Conservation (phyloP, 2,888 invertebrate species). For the Pristionchus fissidentatus region DNA sequence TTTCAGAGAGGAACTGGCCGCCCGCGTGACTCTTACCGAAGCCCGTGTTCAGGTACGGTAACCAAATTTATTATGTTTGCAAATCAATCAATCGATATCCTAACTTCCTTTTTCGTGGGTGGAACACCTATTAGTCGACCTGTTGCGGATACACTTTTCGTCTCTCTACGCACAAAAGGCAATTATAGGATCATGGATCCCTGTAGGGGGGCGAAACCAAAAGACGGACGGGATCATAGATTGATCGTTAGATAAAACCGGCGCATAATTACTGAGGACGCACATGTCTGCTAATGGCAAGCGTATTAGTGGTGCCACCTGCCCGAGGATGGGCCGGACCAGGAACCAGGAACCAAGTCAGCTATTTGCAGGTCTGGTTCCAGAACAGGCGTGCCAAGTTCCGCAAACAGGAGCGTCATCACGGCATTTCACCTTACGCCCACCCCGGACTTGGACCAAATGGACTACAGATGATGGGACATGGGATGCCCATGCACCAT, state of each 20-base stretch:
- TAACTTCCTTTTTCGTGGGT: constrained; percentile 12
- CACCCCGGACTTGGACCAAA: constrained; percentile 40
- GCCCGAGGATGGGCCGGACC: not conserved
- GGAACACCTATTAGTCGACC: constrained; percentile 12
- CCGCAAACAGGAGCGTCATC: constrained; percentile 64
- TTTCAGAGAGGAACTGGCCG: constrained; percentile 76
- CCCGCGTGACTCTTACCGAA: constrained; percentile 74
- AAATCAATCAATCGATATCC: not conserved
- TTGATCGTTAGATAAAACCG: constrained; percentile 22
- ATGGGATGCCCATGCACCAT: not conserved
- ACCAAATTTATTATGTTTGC: not conserved
- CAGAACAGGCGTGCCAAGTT: constrained; percentile 73
- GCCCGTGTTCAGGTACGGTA: constrained; percentile 74
- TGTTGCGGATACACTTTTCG: constrained; percentile 2
- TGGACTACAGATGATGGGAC: not conserved
- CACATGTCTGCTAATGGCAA: constrained; percentile 20
- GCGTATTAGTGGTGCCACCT: constrained; percentile 24
- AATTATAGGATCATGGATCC: constrained; percentile 33
- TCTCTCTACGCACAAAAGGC: constrained; percentile 27
- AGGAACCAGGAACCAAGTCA: not conserved
- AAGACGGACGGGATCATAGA: constrained; percentile 25
- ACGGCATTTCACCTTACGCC: constrained; percentile 37
- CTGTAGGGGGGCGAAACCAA: not conserved
- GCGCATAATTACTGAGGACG: constrained; percentile 15
- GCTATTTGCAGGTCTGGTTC: constrained; percentile 69